A percentile compares a stretch with the other conserved stretches of the same genome.
Conservation (phyloP, 2,888 invertebrate species). For the Nomada ferruginata region DNA sequence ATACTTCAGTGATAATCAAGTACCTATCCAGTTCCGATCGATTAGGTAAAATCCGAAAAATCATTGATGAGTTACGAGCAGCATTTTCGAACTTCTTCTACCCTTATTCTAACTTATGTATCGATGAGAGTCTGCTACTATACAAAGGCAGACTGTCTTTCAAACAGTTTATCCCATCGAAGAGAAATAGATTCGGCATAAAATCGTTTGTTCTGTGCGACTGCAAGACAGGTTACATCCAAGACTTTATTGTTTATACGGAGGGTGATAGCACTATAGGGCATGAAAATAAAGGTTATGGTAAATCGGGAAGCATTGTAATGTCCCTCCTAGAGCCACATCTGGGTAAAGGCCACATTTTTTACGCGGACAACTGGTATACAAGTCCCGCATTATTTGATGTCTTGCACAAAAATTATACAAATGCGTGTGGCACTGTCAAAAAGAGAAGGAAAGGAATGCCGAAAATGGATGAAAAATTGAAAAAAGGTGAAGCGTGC, state of each 20-base stretch:
- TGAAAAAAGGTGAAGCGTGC: conserved; percentile 23
- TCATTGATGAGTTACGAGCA: conserved; percentile 8
- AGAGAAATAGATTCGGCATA: conserved; percentile 28
- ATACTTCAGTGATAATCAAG: neutral
- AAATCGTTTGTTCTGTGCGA: conserved; percentile 35
- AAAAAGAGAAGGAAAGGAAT: conserved; percentile 30
- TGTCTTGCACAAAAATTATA: conserved; percentile 26
- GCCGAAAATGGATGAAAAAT: conserved; percentile 35
- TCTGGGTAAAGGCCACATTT: conserved; percentile 28
- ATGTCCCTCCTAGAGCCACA: conserved; percentile 19
- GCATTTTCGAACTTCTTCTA: conserved; percentile 16
- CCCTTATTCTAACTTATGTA: conserved; percentile 23
- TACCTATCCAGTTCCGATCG: neutral
- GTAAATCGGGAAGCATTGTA: conserved; percentile 27
- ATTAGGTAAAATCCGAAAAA: conserved; percentile 10
- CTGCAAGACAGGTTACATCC: conserved; percentile 37
- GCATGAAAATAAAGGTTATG: conserved; percentile 12
- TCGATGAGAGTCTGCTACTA: conserved; percentile 37
- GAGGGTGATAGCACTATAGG: conserved; percentile 22
- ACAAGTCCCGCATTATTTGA: conserved; percentile 34
- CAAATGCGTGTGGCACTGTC: conserved; percentile 33
- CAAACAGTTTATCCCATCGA: conserved; percentile 14
- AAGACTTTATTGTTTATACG: conserved; percentile 34
- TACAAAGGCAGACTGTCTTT: conserved; percentile 28
- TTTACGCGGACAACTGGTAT: conserved; percentile 36